phyloP scores from a whole-genome alignment of 2,888 invertebrate species.

The Megamerina dolium region DNA sequence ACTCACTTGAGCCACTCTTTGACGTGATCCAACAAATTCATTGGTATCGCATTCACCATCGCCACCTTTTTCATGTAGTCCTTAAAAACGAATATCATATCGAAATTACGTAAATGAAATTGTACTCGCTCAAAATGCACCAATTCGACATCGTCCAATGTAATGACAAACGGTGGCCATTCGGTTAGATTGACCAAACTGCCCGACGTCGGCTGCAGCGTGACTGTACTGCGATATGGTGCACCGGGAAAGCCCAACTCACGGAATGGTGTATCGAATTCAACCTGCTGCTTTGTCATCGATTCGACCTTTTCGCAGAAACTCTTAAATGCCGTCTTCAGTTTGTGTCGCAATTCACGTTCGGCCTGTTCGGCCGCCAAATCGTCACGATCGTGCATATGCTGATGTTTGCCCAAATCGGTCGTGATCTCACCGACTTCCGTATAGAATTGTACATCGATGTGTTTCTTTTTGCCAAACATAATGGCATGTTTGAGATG shows the following conservation, averaged over 20 bases:
- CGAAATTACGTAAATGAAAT: conserved; percentile 98
- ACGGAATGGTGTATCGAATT: conserved; percentile 98
- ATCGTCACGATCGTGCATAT: conserved; percentile 99
- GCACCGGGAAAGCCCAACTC: conserved; percentile 97
- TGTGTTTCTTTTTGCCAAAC: conserved; percentile 99
- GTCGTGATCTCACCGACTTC: conserved; percentile 99
- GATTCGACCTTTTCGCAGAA: conserved; percentile 96
- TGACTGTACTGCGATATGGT: conserved; percentile 91
- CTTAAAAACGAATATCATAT: conserved; percentile 99
- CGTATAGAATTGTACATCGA: conserved; percentile 98
- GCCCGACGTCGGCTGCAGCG: conserved; percentile 96
- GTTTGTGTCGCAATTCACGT: conserved; percentile 88
- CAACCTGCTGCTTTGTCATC: conserved; percentile 93
- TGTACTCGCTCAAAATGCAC: conserved; percentile 99
- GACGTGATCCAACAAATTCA: conserved; percentile 98
- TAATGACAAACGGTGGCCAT: conserved; percentile 99
- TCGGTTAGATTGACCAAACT: conserved; percentile 95
- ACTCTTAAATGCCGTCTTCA: conserved; percentile 96
- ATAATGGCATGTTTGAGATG: conserved; percentile 98
- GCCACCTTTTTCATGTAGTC: conserved; percentile 91
- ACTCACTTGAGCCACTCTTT: conserved; percentile 98
- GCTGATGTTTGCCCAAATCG: conserved; percentile 98
- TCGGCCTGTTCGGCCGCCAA: conserved; percentile 98
- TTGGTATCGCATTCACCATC: conserved; percentile 98
- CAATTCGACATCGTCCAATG: conserved; percentile 93